Evolutionary conservation across 2,113 vertebrate genomes (phyloP), one percentile per base, ranked within the genome.

Genomic region (Bubo blakistoni): DNA sequence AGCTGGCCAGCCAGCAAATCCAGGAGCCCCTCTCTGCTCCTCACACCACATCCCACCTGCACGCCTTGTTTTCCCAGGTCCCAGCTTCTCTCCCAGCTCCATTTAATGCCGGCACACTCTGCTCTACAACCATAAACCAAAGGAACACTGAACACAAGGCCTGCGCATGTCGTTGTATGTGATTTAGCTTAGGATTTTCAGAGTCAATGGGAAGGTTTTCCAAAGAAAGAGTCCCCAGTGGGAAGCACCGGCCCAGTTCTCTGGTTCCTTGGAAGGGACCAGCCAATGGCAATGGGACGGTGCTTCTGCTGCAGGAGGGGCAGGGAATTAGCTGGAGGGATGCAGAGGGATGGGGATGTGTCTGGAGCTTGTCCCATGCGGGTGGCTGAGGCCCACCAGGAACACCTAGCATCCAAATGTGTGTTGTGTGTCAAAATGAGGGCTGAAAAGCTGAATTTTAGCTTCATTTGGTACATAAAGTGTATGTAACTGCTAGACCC

Each of bases 141-240:
- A 81, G 76, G 81, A 63, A 44, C 5, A 0, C 36, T 21, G 32
- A 40, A 8, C 52, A 25, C 47, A 12, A 47, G 38, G 30, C 13
- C 61, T 27, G 27, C 4, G 1, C 12, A 0, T 20, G 10, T 46
- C 3, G 0, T 5, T 21, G n/a, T 7, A 1, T 30, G 49, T 57
- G 54, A 26, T 46, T 55, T 61, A 55, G 61, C 5, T 59, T 24
- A 63, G 55, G 66, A 22, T 70, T 54, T 65, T 25, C 22, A 3
- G 66, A 61, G 46, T 19, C 40, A 24, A 2, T 7, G 57, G 78
- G n/a, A 42, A 86, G 54, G 63, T 7, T 76, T 81, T 77, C 30
- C 63, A 36, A n/a, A 51, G 65, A 18, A 51, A 58, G 55, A 42
- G 13, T 69, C 83, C 29, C 19, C 29, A 21, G 3, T 24, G 26